Conservation (phyloP, 2,113 vertebrate genomes). For the Epinephelus moara region DNA sequence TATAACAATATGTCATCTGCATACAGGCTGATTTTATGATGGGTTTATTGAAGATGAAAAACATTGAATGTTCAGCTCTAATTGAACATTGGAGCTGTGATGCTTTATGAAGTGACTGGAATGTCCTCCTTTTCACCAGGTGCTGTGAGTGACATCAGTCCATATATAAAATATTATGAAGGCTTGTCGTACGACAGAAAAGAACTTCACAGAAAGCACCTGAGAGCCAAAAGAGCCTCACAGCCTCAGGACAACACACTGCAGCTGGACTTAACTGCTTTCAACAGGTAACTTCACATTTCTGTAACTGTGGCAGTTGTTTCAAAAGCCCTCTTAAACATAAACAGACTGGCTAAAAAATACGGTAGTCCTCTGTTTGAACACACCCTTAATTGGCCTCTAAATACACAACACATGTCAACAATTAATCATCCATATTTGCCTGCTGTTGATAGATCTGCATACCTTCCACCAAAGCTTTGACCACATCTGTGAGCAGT, state of each 20-base stretch:
- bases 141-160: slow-evolving; percentile 57
- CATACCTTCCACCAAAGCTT: slow-evolving; percentile 30
- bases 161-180: slow-evolving; percentile 79
- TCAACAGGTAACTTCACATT: slow-evolving; percentile 71
- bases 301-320: neutral
- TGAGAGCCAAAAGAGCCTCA: slow-evolving; percentile 62
- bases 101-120: neutral
- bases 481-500: slow-evolving; percentile 42
- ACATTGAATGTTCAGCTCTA: too few species aligned
- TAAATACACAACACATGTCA: neutral
- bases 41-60: neutral
- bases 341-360: neutral
- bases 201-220: slow-evolving; percentile 72
- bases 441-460: slow-evolving; percentile 7
- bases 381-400: slow-evolving; percentile 6
- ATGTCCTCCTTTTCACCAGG: slow-evolving; percentile 54
- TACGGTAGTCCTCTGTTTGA: neutral
- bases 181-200: slow-evolving; percentile 72
- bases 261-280: slow-evolving; percentile 80
- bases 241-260: slow-evolving; percentile 50
- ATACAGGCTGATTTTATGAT: slow-evolving; percentile 1
- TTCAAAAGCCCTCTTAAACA: neutral
- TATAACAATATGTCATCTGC: slow-evolving; percentile 2
- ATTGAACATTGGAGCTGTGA: too few species aligned
- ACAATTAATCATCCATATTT: neutral